Evolutionary conservation across 2,797 vertebrate genomes (phyloP), one percentile per base, ranked within the genome.

Genomic region (Enteromius trimaculatus): DNA sequence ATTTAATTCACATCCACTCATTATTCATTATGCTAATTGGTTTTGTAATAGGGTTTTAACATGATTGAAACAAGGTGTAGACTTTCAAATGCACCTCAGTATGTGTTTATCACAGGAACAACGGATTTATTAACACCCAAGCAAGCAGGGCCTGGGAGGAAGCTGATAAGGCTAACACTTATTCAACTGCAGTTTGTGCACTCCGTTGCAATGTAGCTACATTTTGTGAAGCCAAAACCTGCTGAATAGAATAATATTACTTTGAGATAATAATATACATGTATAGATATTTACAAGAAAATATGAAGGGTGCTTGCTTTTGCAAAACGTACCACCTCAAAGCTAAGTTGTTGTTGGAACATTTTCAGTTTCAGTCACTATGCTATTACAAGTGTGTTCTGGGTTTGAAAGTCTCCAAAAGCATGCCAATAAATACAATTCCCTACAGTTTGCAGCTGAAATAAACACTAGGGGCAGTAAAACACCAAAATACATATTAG

Each of bases 51-150:
- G 4, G 80, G 47, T 26, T 37, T 51, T 39, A 53, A 76, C 42
- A 51, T 53, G 44, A 53, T 47, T 47, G 64, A 81, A 49, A 68
- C 70, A 75, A 75, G 44, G 58, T 75, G 69, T 51, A 47, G 47
- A 68, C 51, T 68, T 64, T 51, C 6, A 80, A 68, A 80, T 31
- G 16, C 21, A 51, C 47, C 19, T 64, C 10, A 17, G 49, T 68
- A 17, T 55, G n/a, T 21, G 14, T 84, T 64, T 37, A 65, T 78
- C 60, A 65, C 31, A 29, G 29, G 58, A 51, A 70, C 79, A 83
- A 47, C 66, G 29, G 66, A 60, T 71, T 17, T 71, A 88, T 87
- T 76, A 87, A 70, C 51, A 60, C 37, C 69, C 31, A 76, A 86
- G 77, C 55, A 49, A 79, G 75, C 51, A 58, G 72, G 39, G 77